A percentile compares a stretch with the other conserved stretches of the same genome.
These are phyloP conservation scores for Oenanthe oenanthe DNA, from an alignment of 2,113 vertebrate genomes.

Conservation along the genomic window DNA sequence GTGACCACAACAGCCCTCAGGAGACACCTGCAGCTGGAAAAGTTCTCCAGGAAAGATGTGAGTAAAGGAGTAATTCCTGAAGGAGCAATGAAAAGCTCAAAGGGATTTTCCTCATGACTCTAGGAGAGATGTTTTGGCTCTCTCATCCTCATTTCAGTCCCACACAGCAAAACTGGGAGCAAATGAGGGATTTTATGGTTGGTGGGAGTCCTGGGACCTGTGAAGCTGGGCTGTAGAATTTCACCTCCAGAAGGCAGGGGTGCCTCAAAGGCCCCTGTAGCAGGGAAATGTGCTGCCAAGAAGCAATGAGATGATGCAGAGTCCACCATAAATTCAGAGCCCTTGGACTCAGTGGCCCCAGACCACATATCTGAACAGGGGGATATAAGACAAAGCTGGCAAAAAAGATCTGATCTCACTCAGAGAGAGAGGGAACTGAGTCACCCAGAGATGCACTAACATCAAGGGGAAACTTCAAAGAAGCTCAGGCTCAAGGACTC, in stretches of 20 bases:
- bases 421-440: neutral
- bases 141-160: neutral
- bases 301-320: accelerated
- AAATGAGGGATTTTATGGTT: neutral
- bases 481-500: conserved; percentile 50
- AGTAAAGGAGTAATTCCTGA: neutral
- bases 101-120: neutral
- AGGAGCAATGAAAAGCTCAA: neutral
- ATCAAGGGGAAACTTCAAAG: conserved; percentile 66
- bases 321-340: neutral
- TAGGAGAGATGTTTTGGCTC: neutral
- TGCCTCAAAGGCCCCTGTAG: accelerated
- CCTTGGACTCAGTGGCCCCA: neutral
- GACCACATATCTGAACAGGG: neutral
- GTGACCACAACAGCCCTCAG: neutral
- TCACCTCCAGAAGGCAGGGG: neutral
- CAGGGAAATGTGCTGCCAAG: neutral
- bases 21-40: neutral
- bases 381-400: neutral
- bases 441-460: conserved; percentile 22
- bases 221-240: neutral
- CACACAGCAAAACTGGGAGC: neutral
- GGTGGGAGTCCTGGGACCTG: neutral
- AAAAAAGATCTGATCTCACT: conserved; percentile 44
- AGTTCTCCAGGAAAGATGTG: neutral